Evolutionary conservation across 2,113 vertebrate genomes (phyloP).

Genomic region (Muntiacus reevesi): DNA sequence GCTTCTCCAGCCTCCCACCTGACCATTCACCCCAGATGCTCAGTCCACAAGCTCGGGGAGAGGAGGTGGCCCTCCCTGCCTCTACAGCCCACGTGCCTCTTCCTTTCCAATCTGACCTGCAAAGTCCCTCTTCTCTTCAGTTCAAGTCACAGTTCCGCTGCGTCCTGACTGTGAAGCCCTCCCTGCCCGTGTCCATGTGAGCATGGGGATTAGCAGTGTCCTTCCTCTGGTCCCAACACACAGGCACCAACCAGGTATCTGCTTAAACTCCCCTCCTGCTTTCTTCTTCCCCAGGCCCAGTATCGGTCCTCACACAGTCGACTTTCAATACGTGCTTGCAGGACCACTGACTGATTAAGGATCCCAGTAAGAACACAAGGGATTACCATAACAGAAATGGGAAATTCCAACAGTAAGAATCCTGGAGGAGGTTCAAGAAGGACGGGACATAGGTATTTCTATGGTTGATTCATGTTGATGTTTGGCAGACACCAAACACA

Average conservation of each 20-base stretch:
- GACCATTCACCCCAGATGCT: not conserved
- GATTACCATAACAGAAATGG: not conserved
- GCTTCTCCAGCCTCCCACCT: not conserved
- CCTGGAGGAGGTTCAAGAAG: not conserved
- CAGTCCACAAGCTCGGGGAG: not conserved
- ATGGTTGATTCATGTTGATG: not conserved
- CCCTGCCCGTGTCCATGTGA: not conserved
- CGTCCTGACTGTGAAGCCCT: not conserved
- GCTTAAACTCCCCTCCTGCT: accelerated
- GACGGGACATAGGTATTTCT: not conserved
- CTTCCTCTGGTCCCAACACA: too few relatives aligned
- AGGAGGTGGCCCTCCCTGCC: not conserved
- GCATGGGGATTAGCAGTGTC: accelerated
- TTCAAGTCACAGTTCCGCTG: not conserved
- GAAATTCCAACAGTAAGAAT: not conserved
- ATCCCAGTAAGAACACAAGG: accelerated
- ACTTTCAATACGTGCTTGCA: not conserved
- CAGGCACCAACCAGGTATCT: accelerated
- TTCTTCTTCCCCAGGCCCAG: not conserved
- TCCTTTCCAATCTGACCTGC: not conserved
- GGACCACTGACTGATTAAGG: not conserved
- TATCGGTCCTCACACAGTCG: not conserved
- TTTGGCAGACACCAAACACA: not conserved
- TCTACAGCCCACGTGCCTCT: not conserved
- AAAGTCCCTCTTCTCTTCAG: not conserved